Percentiles rank a stretch among this genome's conserved stretches.
Evolutionary conservation across 2,797 vertebrate species (phyloP).

Genomic region (Pseudocheirus occidentalis): DNA sequence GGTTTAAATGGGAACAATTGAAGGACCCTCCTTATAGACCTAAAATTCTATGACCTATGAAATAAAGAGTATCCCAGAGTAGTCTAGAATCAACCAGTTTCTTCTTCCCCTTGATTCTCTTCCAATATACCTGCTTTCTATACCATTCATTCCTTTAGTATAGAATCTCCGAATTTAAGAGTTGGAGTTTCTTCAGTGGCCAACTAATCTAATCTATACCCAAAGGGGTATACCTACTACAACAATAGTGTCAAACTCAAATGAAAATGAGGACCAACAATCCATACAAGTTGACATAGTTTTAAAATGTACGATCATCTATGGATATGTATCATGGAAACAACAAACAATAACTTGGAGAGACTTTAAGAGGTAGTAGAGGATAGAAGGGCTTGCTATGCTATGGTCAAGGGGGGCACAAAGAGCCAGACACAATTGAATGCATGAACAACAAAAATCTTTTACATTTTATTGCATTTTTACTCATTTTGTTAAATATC

Average conservation of each 20-base stretch:
- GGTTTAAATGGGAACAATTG: not conserved
- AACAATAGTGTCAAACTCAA: not conserved
- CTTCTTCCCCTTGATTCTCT: not conserved
- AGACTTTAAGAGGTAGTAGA: not conserved
- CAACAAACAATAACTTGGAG: not conserved
- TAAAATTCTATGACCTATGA: not conserved
- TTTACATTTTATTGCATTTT: not conserved
- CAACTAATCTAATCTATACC: not conserved
- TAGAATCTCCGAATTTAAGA: not conserved
- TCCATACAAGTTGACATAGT: not conserved
- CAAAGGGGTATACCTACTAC: not conserved
- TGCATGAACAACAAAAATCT: not conserved
- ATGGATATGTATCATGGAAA: not conserved
- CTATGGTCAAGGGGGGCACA: not conserved
- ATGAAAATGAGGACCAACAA: not conserved
- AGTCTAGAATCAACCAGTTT: not conserved
- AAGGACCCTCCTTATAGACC: not conserved
- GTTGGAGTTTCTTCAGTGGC: not conserved
- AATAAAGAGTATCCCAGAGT: not conserved
- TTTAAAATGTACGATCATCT: not conserved
- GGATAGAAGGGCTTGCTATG: not conserved
- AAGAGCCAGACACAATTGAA: not conserved
- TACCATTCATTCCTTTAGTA: not conserved
- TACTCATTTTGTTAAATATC: not conserved
- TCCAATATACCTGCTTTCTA: not conserved